Evolutionary conservation across 2,797 vertebrate species (phyloP), one percentile per base, ranked within the genome.

Genomic region (Tragopan temminckii): DNA sequence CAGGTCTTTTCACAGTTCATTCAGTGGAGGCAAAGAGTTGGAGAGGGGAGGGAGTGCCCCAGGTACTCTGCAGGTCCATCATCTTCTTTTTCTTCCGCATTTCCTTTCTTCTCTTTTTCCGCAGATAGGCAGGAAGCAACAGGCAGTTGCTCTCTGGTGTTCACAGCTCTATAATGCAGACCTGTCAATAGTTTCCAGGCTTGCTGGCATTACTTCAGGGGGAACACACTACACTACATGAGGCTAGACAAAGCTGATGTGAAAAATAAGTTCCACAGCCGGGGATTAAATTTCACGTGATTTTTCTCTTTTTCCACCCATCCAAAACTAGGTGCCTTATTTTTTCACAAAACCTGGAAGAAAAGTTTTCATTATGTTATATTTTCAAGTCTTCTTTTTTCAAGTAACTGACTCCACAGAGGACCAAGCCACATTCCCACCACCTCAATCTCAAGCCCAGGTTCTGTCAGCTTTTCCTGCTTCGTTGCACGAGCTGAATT

Each of bases 1-100:
- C 95, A 97, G 96, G 97, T 97, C 97, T 97, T 97, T 94, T 88
- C 82, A 95, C 96, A 96, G 96, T 95, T 96, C 93, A 86, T 92
- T 90, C 79, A 93, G 72, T 59, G 96, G 85, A 86, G 63, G 81
- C 92, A 61, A 85, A 90, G 38, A 63, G 69, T 36, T 72, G 80
- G 63, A 77, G 57, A 93, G 17, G 62, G 75, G 82, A 95, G 75
- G 89, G 33, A 14, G 52, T 18, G 52, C 80, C 74, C 25, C 12
- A 50, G 68, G 64, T 81, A 87, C 48, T 57, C 27, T 74, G 72
- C 62, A 57, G 86, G 63, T 19, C 21, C 24, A 74, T 62, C 40
- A 40, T 53, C n/a, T 25, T 77, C 48, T 71, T 79, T 83, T 82
- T 13, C 11, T 57, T 55, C 40, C 62, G 9, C 46, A 24, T 31